Base-by-base conservation (phyloP, 2,888 invertebrate species). In the Dasypolia templi region DNA sequence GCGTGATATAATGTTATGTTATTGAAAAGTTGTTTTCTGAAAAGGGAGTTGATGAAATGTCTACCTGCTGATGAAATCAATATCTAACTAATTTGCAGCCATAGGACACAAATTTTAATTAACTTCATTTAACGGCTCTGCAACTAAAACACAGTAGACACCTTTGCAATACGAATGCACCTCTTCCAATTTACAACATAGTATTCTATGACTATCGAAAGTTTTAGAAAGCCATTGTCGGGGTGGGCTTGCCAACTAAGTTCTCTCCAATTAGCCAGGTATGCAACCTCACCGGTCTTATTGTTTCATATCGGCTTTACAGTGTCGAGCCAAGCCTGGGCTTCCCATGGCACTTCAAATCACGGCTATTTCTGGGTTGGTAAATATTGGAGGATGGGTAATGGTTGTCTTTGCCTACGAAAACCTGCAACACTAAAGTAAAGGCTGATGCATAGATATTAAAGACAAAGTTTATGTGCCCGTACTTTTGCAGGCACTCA, bases 191-290 rank as follows among this genome's bases (percentile, higher is more conserved):
- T 64, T 44, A 29, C 3, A n/a, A 55, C 14, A 44, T 42, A 55
- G 75, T 35, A 72, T 63, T 61, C 49, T 26, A 68, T 59, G 35
- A 44, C 22, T 55, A 49, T 44, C 17, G 53, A 58, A 58, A 63
- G 81, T 63, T 81, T 67, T 58, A 70, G 62, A 7, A 70, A 71
- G 42, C 35, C 49, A 63, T 63, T 66, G 53, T 63, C 11, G 29
- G 35, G n/a, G 29, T 58, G 35, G 19, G 42, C 56, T 66, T 63
- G 46, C 70, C 46, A 76, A 66, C 69, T 55, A 59, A 78, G 66
- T 82, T 72, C 55, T 58, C 42, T 66, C 68, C 72, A 66, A 79
- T 76, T 81, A 68, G 61, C 63, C 68, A 68, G 59, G 68, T 74
- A 63, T 42, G 75, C 70, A 66, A 63, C 22, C 70, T 79, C 63